phyloP scores from a whole-genome alignment of 2,888 invertebrate genomes.

The Eubasilissa splendida region DNA sequence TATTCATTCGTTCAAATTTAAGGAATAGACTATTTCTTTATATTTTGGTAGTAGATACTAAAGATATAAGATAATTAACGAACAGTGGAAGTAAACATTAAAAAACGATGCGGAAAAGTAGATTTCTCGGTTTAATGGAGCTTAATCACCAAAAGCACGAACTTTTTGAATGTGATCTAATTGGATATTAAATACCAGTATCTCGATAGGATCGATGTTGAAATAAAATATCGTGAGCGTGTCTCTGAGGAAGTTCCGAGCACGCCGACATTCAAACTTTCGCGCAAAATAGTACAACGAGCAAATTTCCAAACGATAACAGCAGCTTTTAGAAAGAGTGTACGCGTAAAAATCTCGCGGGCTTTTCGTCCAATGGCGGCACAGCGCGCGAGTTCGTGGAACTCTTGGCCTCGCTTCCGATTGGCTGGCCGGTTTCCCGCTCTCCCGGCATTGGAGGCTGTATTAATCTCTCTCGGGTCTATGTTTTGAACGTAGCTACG shows the following conservation, averaged over 20 bases:
- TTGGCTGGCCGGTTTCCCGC: conserved; percentile 61
- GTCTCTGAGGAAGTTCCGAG: background rate
- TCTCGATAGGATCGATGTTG: too few species aligned
- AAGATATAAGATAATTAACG: too few species aligned
- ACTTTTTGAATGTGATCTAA: too few species aligned
- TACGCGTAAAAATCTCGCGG: conserved; percentile 53
- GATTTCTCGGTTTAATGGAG: too few species aligned
- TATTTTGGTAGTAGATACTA: too few species aligned
- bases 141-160: too few species aligned
- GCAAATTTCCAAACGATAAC: conserved; percentile 13
- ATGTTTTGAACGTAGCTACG: conserved; percentile 11
- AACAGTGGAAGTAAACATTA: too few species aligned
- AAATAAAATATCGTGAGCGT: too few species aligned
- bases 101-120: too few species aligned
- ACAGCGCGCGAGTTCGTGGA: conserved; percentile 65
- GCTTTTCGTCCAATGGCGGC: conserved; percentile 54
- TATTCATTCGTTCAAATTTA: too few species aligned
- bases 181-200: too few species aligned
- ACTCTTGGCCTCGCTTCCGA: conserved; percentile 66
- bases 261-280: conserved; percentile 31
- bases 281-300: conserved; percentile 45
- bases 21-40: too few species aligned
- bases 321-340: background rate
- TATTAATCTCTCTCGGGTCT: conserved; percentile 21
- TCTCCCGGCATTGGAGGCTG: conserved; percentile 47